These are phyloP conservation scores for Acrossocheilus fasciatus DNA, from an alignment of 2,797 vertebrate genomes.

Conservation along the genomic window DNA sequence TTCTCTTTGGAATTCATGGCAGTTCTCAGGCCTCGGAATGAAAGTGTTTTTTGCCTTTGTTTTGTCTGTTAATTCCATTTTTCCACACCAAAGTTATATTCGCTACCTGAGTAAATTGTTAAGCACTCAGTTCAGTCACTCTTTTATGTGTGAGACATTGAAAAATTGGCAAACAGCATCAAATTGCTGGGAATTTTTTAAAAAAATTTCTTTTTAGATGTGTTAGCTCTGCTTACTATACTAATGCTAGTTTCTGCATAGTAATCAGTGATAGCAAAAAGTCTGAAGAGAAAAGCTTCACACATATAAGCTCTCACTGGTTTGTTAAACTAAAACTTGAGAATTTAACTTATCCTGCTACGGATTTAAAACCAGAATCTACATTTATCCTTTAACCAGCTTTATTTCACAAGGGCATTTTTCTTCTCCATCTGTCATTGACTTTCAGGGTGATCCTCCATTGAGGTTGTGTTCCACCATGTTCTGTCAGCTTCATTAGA, in stretches of 20 bases:
- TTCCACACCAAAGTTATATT: constrained; percentile 8
- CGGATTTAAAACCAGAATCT: neutral
- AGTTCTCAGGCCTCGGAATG: constrained; percentile 31
- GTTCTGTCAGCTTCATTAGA: constrained; percentile 48
- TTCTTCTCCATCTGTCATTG: constrained; percentile 20
- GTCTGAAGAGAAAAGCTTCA: neutral
- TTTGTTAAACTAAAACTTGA: neutral
- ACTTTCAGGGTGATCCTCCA: constrained; percentile 26
- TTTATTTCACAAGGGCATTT: constrained; percentile 33
- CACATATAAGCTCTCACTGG: neutral
- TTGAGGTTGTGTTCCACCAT: constrained; percentile 27
- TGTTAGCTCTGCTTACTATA: neutral
- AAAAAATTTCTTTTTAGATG: neutral
- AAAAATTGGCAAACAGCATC: constrained; percentile 4
- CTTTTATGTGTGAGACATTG: constrained; percentile 2
- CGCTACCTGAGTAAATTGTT: neutral
- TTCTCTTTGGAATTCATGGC: constrained; percentile 48
- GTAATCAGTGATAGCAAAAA: neutral
- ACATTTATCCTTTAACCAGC: constrained; percentile 21
- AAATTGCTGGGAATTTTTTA: neutral
- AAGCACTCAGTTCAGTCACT: constrained; percentile 7
- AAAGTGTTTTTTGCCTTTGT: constrained; percentile 8
- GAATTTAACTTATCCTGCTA: neutral
- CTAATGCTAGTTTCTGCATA: neutral
- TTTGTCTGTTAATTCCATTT: neutral